These are phyloP conservation scores for Aplocera efformata DNA, from an alignment of 2,888 invertebrate species.

Conservation along the genomic window DNA sequence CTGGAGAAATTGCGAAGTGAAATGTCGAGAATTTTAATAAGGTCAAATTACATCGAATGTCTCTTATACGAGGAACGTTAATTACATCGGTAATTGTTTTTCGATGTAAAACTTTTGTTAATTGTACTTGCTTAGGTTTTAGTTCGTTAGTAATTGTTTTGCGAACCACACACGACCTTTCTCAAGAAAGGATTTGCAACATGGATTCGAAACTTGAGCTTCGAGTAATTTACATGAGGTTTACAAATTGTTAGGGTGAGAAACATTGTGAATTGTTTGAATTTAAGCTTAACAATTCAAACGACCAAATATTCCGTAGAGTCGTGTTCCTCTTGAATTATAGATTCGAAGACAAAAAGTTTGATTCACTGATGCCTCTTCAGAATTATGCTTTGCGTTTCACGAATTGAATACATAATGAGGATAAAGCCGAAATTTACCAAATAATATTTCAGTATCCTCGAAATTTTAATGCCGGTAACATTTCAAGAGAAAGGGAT, in stretches of 20 bases:
- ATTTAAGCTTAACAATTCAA: too few relatives aligned
- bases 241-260: background rate
- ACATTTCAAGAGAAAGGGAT: slow-evolving; percentile 5
- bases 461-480: slow-evolving; percentile 19
- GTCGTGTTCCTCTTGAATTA: slow-evolving; percentile 52
- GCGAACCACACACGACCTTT: slow-evolving; percentile 11
- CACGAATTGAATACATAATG: slow-evolving; percentile 66
- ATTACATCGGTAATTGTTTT: slow-evolving; percentile 12
- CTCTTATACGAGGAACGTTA: slow-evolving; percentile 3
- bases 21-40: slow-evolving; percentile 6
- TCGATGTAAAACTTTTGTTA: slow-evolving; percentile 7
- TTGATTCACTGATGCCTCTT: slow-evolving; percentile 61
- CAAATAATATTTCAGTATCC: slow-evolving; percentile 5
- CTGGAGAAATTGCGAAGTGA: background rate
- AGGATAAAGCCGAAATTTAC: slow-evolving; percentile 26
- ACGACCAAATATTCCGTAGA: slow-evolving; percentile 14
- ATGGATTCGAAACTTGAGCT: slow-evolving; percentile 6
- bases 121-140: slow-evolving; percentile 8
- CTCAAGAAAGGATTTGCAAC: slow-evolving; percentile 10
- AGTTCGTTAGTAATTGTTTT: slow-evolving; percentile 12
- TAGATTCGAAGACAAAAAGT: slow-evolving; percentile 66
- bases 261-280: slow-evolving; percentile 1
- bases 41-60: slow-evolving; percentile 5
- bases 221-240: slow-evolving; percentile 5
- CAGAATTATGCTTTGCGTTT: slow-evolving; percentile 62